These are phyloP conservation scores for Norana najaformis DNA, from an alignment of 2,888 invertebrate species.

Conservation along the genomic window DNA sequence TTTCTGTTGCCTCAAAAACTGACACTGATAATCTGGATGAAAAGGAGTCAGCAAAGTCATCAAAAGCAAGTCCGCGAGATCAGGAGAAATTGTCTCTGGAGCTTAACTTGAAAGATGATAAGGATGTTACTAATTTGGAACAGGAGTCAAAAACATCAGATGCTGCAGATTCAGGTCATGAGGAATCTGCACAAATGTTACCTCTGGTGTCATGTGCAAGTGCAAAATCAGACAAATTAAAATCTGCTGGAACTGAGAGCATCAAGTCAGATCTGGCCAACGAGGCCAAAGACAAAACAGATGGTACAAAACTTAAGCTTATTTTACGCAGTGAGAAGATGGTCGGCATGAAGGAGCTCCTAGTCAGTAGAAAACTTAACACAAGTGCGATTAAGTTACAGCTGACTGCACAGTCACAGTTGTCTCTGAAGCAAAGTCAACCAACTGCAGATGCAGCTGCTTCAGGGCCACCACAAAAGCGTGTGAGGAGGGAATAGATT, in stretches of 20 bases:
- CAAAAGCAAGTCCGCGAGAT: not conserved
- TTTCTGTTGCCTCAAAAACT: too few relatives aligned
- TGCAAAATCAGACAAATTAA: not conserved
- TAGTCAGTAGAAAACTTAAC: conserved; percentile 82
- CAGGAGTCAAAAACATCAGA: not conserved
- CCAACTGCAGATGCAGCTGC: not conserved
- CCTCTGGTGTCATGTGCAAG: not conserved
- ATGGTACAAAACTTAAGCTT: not conserved
- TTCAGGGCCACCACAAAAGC: not conserved
- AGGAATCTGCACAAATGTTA: not conserved
- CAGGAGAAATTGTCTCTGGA: not conserved
- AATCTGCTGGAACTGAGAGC: not conserved
- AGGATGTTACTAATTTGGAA: not conserved
- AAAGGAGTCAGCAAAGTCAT: not conserved
- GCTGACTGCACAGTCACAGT: conserved; percentile 89
- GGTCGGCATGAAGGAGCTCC: conserved; percentile 84
- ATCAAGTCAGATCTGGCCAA: not conserved
- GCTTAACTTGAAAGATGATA: not conserved
- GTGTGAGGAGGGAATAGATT: not conserved
- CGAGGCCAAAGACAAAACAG: not conserved
- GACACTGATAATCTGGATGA: not conserved
- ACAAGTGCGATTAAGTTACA: conserved; percentile 91
- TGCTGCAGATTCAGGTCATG: not conserved
- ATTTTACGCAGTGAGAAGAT: conserved; percentile 67
- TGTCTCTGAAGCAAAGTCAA: conserved; percentile 64